phyloP scores from a whole-genome alignment of 92 coral and sea anemone species.

The Micromussa lordhowensis region DNA sequence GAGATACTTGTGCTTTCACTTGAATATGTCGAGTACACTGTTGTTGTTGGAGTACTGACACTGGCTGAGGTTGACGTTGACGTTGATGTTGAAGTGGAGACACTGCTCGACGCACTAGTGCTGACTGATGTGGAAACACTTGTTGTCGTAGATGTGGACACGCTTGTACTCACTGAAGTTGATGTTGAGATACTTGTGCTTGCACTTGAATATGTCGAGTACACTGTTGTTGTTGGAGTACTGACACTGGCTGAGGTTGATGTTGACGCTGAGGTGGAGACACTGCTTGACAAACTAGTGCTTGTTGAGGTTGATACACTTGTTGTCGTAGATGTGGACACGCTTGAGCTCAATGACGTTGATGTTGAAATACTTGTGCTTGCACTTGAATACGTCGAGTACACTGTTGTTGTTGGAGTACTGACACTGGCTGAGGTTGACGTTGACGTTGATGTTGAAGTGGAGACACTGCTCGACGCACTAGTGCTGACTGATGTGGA shows the following conservation, averaged over 20 bases:
- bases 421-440: constrained; percentile 2
- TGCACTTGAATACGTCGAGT: not conserved
- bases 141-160: not conserved
- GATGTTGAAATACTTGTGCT: constrained; percentile 25
- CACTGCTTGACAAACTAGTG: not conserved
- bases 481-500: not conserved
- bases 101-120: not conserved
- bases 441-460: not conserved
- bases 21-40: not conserved
- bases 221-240: not conserved
- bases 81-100: not conserved
- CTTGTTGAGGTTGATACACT: not conserved
- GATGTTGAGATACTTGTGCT: not conserved
- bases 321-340: not conserved
- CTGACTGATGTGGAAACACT: constrained; percentile 24
- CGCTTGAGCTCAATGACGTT: not conserved
- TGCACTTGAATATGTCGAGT: no score
- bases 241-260: not conserved
- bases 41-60: constrained; percentile 2
- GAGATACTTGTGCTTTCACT: constrained; percentile 18
- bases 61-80: constrained; percentile 3
- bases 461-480: not conserved
- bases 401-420: constrained; percentile 13
- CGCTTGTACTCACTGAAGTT: not conserved
- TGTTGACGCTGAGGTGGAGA: not conserved